Evolutionary conservation across 2,888 invertebrate species (phyloP).

Genomic region (Liopterus haemorrhoidalis): DNA sequence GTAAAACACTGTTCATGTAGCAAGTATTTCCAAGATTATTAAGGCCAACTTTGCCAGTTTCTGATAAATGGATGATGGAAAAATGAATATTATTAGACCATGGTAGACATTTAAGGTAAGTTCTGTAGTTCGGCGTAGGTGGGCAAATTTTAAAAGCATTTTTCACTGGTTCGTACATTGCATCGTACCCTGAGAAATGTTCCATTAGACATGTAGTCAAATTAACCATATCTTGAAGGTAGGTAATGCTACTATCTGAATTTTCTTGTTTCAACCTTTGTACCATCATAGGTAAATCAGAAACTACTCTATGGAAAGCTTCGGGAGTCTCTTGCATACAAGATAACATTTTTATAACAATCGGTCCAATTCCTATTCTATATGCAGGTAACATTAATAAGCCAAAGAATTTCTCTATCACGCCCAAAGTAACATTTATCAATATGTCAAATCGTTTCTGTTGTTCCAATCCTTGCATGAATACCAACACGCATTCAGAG

Average conservation of each 20-base stretch:
- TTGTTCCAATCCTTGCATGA: conserved; percentile 57
- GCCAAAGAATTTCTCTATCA: conserved; percentile 54
- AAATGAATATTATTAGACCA: conserved; percentile 42
- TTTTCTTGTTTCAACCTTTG: conserved; percentile 53
- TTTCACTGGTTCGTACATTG: conserved; percentile 40
- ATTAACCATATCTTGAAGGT: conserved; percentile 58
- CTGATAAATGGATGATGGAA: conserved; percentile 33
- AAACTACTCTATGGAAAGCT: conserved; percentile 55
- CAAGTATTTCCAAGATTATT: conserved; percentile 83
- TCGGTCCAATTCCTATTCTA: conserved; percentile 54
- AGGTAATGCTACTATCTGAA: conserved; percentile 45
- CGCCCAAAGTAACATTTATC: conserved; percentile 56
- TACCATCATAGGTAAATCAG: conserved; percentile 50
- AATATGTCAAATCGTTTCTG: conserved; percentile 46
- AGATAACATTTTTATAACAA: conserved; percentile 59
- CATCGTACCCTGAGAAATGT: conserved; percentile 46
- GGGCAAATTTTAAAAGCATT: conserved; percentile 39
- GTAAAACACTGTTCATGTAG: conserved; percentile 83
- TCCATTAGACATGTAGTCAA: conserved; percentile 50
- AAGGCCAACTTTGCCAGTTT: conserved; percentile 61
- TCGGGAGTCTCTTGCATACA: conserved; percentile 55
- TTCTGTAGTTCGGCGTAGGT: conserved; percentile 36
- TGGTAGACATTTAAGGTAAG: conserved; percentile 40
- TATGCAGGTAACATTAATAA: conserved; percentile 52
- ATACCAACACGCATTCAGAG: conserved; percentile 60